These are phyloP conservation scores for Prionace glauca DNA, from an alignment of 2,797 vertebrate genomes.

Conservation along the genomic window DNA sequence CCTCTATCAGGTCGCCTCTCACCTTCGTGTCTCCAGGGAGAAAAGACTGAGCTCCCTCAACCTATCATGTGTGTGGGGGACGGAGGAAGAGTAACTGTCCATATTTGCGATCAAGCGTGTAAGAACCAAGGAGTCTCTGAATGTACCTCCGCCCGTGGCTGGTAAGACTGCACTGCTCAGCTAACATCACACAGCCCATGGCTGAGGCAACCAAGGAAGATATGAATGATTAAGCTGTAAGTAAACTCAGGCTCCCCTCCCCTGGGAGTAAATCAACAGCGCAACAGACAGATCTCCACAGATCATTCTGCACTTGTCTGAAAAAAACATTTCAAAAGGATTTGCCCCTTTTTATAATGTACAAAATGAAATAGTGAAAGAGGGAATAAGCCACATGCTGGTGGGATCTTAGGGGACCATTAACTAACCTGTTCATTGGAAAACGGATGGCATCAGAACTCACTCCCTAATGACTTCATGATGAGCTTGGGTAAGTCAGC, in stretches of 20 bases:
- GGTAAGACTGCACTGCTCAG: neutral
- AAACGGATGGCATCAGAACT: neutral
- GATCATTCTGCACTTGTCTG: neutral
- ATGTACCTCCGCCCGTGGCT: too few species aligned
- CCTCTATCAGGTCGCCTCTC: too few species aligned
- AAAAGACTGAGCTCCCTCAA: too few species aligned
- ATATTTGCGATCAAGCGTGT: too few species aligned
- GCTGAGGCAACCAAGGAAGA: neutral
- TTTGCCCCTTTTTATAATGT: neutral
- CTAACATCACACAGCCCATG: neutral
- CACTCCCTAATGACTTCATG: neutral
- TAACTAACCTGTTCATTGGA: neutral
- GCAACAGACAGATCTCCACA: neutral
- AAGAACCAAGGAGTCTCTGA: too few species aligned
- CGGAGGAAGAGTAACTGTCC: too few species aligned
- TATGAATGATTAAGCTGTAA: slow-evolving; percentile 10
- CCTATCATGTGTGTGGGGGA: too few species aligned
- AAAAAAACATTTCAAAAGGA: neutral
- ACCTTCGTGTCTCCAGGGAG: too few species aligned
- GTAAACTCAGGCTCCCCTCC: neutral
- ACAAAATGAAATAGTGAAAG: neutral
- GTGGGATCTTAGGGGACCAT: neutral
- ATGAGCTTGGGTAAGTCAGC: neutral
- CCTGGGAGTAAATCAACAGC: neutral
- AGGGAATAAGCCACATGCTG: neutral